phyloP scores from a whole-genome alignment of 2,888 invertebrate species.

The Scaeva pyrastri region DNA sequence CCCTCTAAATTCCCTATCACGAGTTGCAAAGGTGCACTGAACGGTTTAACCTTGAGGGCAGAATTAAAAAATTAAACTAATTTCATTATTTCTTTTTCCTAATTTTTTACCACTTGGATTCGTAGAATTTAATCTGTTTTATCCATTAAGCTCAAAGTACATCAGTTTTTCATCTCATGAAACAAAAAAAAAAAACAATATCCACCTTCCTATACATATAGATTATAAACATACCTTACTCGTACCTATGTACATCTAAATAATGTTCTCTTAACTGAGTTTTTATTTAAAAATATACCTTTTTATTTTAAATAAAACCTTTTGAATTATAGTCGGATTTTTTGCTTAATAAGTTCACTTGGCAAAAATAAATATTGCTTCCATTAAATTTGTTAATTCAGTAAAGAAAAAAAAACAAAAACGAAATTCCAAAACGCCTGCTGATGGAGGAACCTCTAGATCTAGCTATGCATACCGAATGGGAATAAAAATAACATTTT shows the following conservation, averaged over 20 bases:
- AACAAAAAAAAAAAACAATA: not conserved
- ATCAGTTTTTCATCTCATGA: not conserved
- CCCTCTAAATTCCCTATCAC: no score
- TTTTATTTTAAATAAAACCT: constrained; percentile 4
- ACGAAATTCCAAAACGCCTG: not conserved
- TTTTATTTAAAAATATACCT: constrained; percentile 20
- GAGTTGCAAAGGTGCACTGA: no score
- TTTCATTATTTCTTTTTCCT: not conserved
- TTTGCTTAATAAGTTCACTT: constrained; percentile 16
- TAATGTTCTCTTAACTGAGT: constrained; percentile 4
- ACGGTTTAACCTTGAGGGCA: no score
- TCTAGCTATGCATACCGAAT: not conserved
- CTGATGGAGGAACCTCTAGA: not conserved
- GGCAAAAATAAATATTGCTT: constrained; percentile 21
- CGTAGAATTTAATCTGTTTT: not conserved
- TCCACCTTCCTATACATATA: no score
- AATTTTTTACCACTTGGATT: not conserved
- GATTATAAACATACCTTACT: no score
- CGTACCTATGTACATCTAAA: not conserved
- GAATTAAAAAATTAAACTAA: no score
- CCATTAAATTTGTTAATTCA: constrained; percentile 39
- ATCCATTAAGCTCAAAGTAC: constrained; percentile 8
- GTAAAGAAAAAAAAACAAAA: not conserved
- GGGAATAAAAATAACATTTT: constrained; percentile 18
- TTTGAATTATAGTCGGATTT: constrained; percentile 13